These are phyloP conservation scores for Aurelia coerulea DNA, from an alignment of 30 jellyfish, hydroid and myxozoan genomes.

Conservation along the genomic window DNA sequence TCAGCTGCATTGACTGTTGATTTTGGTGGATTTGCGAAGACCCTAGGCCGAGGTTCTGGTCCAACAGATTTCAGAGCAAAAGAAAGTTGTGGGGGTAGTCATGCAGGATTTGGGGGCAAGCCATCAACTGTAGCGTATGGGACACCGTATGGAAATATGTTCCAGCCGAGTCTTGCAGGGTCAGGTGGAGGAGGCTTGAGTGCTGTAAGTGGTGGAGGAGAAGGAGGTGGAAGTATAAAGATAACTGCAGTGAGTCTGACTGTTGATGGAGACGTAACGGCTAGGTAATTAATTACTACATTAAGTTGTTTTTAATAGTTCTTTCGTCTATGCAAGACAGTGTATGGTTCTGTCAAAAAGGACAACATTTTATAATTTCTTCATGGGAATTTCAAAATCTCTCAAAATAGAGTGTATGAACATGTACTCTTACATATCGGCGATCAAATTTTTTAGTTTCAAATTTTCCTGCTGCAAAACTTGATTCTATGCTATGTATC, in stretches of 20 bases:
- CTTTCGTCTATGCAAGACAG: too few species aligned
- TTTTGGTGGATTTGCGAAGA: constrained; percentile 41
- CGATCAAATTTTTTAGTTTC: too few species aligned
- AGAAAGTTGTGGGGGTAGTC: constrained; percentile 73
- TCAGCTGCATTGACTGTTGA: constrained; percentile 35
- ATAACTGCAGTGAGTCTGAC: constrained; percentile 23
- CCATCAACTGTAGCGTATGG: constrained; percentile 39
- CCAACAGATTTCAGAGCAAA: constrained; percentile 46
- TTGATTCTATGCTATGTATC: too few species aligned
- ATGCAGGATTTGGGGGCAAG: constrained; percentile 69
- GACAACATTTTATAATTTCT: neutral
- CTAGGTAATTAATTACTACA: constrained; percentile 17
- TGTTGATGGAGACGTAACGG: constrained; percentile 45
- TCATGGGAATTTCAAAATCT: neutral
- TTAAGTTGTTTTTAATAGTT: too few species aligned
- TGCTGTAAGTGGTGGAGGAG: constrained; percentile 68
- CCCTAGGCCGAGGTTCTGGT: constrained; percentile 57
- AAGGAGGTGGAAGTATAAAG: constrained; percentile 62
- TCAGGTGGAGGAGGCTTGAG: constrained; percentile 80
- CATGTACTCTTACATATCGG: too few species aligned
- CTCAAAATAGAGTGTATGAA: too few species aligned
- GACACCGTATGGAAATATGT: constrained; percentile 60
- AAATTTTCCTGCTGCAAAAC: too few species aligned
- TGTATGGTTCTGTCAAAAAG: too few species aligned
- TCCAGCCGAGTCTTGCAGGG: constrained; percentile 53